Percentiles rank a stretch among this genome's conserved stretches.
These are phyloP conservation scores for Nasonia vitripennis DNA, from an alignment of 1,140 invertebrate species.

Conservation along the genomic window DNA sequence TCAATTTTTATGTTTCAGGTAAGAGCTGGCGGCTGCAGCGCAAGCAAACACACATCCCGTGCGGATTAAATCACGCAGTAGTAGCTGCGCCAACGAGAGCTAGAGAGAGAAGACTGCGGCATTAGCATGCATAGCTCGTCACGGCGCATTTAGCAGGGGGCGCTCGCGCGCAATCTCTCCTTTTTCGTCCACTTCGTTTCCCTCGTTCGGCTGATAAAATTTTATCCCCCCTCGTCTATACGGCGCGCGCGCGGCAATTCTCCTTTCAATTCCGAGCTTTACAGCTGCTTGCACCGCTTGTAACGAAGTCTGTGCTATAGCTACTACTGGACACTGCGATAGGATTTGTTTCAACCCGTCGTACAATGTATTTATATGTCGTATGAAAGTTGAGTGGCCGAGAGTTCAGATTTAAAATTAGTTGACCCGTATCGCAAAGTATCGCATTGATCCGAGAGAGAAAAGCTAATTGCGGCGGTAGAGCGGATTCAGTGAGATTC, in stretches of 20 bases:
- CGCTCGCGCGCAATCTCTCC: conserved; percentile 14
- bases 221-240: conserved; percentile 16
- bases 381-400: no score
- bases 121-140: conserved; percentile 66
- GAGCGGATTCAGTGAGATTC: no score
- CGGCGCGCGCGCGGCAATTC: neutral
- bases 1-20: conserved; percentile 24
- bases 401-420: no score
- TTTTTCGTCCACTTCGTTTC: conserved; percentile 34
- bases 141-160: conserved; percentile 61
- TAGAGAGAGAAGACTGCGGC: conserved; percentile 19
- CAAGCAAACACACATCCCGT: neutral
- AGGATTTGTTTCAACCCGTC: neutral
- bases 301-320: no score
- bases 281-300: neutral
- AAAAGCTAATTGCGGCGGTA: no score
- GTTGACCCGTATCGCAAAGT: no score
- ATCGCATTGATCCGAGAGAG: no score
- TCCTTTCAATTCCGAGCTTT: neutral
- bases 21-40: conserved; percentile 15
- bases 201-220: conserved; percentile 40
- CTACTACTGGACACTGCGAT: neutral
- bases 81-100: neutral
- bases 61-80: neutral
- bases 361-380: no score